phyloP scores from a whole-genome alignment of 2,113 vertebrate species.

The Motacilla tschutschensis region DNA sequence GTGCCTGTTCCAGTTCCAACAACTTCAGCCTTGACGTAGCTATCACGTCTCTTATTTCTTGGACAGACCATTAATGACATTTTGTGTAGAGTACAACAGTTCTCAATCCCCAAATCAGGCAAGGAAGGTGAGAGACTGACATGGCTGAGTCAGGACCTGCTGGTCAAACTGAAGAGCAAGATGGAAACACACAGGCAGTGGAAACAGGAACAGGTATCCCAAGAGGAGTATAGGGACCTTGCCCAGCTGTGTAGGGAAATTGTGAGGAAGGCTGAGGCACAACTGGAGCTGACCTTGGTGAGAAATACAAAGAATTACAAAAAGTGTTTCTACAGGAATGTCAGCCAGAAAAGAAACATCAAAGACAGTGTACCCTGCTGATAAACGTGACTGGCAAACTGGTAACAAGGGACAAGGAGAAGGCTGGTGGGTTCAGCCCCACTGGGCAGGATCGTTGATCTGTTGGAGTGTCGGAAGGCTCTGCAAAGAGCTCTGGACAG shows the following conservation, averaged over 20 bases:
- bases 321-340: not conserved
- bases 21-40: not conserved
- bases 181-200: not conserved
- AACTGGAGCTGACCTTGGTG: not conserved
- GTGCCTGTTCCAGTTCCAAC: not conserved
- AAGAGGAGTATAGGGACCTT: not conserved
- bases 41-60: not conserved
- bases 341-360: not conserved
- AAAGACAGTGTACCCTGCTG: not conserved
- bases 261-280: not conserved
- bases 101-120: not conserved
- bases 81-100: not conserved
- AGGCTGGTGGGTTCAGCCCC: not conserved
- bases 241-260: not conserved
- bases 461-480: not conserved
- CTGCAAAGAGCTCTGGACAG: not conserved
- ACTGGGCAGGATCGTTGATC: not conserved
- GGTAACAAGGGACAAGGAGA: not conserved
- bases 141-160: not conserved
- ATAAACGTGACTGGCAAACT: not conserved
- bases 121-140: not conserved
- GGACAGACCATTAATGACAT: not conserved
- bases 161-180: not conserved
- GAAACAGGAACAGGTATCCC: not conserved
- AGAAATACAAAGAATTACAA: not conserved